Evolutionary conservation across 1,140 invertebrate species (phyloP), one percentile per base, ranked within the genome.

Genomic region (Lepidurus couesii): DNA sequence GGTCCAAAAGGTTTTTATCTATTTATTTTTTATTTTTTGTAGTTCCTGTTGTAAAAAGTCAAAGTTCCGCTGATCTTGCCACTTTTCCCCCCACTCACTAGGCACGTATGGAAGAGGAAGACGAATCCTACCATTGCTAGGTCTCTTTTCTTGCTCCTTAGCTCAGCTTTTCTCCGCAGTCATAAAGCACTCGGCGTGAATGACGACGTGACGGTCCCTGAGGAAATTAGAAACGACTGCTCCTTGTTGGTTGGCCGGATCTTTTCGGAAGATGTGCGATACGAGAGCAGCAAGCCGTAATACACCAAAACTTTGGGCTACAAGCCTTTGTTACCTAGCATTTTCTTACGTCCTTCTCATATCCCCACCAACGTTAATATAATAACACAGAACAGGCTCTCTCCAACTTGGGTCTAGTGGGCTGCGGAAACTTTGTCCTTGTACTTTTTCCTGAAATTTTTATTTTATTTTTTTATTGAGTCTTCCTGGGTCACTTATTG

Each of bases 141-240:
- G 16, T 21, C 53, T 21, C 53, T 65, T 65, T 65, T 65, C 53
- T 21, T 16, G 9, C 53, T 65, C 13, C 53, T 65, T 65, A 65
- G 13, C 53, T 65, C 53, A 65, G 53, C 53, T 65, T 65, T 65
- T 16, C 53, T 65, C 53, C 53, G 53, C 53, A 65, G 13, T 65
- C 53, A 65, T 65, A 65, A 65, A 65, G 53, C 53, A 65, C 53
- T 21, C 21, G 16, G 53, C 34, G 13, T 7, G 53, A 65, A 65
- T 65, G 53, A 65, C 53, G 53, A 65, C n/a, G 6, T 13, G 53
- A 21, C 21, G 21, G 53, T 65, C 53, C 53, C 53, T n/a, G n/a
- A 65, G 53, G 53, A 65, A 65, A 65, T 65, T 65, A 65, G 53
- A 65, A 65, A 65, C 53, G 53, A 21, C 53, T 13, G 53, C 53